These are phyloP conservation scores for Venustaconcha ellipsiformis DNA, from an alignment of 1,140 invertebrate species.

Conservation along the genomic window DNA sequence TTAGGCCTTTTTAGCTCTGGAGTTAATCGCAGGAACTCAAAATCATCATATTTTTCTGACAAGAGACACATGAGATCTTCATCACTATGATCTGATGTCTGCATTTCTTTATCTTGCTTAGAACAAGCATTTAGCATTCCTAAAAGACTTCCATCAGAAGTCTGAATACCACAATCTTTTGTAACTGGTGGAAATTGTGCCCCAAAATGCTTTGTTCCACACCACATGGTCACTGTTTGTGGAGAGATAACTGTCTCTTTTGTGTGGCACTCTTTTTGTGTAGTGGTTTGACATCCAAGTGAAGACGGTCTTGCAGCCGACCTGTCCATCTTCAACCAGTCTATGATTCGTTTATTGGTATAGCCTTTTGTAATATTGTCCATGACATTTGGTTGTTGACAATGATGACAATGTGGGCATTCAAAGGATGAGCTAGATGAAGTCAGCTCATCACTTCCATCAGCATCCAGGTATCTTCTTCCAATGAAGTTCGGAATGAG, in stretches of 20 bases:
- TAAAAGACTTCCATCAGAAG: conserved; percentile 25
- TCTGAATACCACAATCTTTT: conserved; percentile 60
- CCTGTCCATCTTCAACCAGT: conserved; percentile 45
- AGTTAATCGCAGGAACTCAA: conserved; percentile 21
- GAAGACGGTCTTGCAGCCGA: conserved; percentile 23
- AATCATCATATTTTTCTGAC: conserved; percentile 46
- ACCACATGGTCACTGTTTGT: conserved; percentile 57
- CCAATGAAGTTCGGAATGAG: conserved; percentile 36
- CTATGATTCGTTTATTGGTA: conserved; percentile 42
- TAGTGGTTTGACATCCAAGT: conserved; percentile 27
- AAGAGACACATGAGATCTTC: conserved; percentile 53
- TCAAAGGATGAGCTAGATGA: conserved; percentile 25
- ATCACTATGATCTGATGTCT: conserved; percentile 44
- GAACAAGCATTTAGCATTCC: neutral
- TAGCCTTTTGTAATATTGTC: conserved; percentile 28
- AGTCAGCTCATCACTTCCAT: conserved; percentile 13
- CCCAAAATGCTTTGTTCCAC: conserved; percentile 62
- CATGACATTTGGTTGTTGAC: conserved; percentile 4
- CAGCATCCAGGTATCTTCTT: conserved; percentile 8
- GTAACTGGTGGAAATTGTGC: conserved; percentile 62
- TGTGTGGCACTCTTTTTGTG: conserved; percentile 11
- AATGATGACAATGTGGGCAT: conserved; percentile 25
- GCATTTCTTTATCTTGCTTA: conserved; percentile 40
- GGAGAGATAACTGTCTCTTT: conserved; percentile 54
- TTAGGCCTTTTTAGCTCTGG: conserved; percentile 20